These are phyloP conservation scores for Kradibia gibbosae DNA, from an alignment of 1,140 invertebrate genomes.

Conservation along the genomic window DNA sequence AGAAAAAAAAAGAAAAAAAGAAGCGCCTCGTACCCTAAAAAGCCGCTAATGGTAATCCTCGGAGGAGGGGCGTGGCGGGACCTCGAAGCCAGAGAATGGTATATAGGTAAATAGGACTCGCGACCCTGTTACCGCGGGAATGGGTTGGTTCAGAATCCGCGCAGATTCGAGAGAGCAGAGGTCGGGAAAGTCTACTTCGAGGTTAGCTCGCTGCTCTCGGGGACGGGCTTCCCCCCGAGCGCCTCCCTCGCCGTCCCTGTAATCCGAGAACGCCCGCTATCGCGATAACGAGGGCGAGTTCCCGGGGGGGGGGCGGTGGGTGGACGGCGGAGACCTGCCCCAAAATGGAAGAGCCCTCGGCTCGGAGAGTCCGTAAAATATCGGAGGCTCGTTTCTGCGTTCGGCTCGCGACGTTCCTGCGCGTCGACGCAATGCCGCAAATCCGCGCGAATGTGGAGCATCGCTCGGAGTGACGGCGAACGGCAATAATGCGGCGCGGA, in stretches of 20 bases:
- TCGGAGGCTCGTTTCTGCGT: no score
- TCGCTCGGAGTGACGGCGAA: no score
- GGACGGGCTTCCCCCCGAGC: slow-evolving; percentile 43
- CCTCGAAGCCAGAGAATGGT: slow-evolving; percentile 36
- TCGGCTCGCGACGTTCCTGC: no score
- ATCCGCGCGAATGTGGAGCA: no score
- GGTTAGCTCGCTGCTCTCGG: slow-evolving; percentile 50
- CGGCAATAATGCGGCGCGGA: no score
- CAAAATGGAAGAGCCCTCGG: no score
- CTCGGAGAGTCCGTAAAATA: background rate
- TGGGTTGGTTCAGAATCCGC: slow-evolving; percentile 55
- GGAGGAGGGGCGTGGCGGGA: background rate
- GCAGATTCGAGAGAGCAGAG: slow-evolving; percentile 6
- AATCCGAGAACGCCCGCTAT: background rate
- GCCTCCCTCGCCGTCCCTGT: background rate
- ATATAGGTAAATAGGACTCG: slow-evolving; percentile 63
- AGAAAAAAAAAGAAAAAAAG: no score
- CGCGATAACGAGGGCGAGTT: background rate
- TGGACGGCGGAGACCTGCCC: no score
- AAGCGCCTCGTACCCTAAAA: no score
- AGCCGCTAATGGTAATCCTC: no score
- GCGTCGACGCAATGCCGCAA: no score
- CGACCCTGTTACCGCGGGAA: slow-evolving; percentile 57
- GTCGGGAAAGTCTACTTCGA: slow-evolving; percentile 57
- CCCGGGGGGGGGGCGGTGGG: no score